phyloP scores from a whole-genome alignment of 2,797 vertebrate species.

The Glossophaga mutica region DNA sequence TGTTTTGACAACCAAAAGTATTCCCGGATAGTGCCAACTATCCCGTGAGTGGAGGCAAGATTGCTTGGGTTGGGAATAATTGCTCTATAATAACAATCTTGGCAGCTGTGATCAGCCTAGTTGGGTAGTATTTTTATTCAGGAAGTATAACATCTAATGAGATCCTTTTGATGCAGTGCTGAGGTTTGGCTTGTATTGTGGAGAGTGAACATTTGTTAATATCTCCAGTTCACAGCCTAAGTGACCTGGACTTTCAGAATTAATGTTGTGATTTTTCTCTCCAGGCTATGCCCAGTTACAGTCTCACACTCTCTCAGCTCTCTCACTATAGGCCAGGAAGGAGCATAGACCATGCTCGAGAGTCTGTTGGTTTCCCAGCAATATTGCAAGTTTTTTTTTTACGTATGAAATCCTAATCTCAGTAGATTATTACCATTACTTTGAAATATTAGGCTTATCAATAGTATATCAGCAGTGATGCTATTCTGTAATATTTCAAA shows the following conservation, averaged over 20 bases:
- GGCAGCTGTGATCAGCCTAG: background rate
- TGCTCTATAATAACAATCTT: background rate
- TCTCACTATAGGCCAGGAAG: background rate
- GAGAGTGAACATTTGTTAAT: background rate
- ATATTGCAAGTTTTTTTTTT: background rate
- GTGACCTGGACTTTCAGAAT: background rate
- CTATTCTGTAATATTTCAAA: slow-evolving; percentile 65
- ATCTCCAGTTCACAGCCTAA: background rate
- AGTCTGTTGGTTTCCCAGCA: background rate
- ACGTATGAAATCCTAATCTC: background rate
- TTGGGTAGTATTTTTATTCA: background rate
- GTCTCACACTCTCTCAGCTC: background rate
- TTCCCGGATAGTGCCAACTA: background rate
- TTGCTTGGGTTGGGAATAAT: background rate
- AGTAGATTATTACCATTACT: slow-evolving; percentile 37
- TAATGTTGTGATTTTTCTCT: background rate
- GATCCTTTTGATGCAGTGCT: background rate
- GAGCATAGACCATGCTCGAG: background rate
- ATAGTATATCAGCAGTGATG: background rate
- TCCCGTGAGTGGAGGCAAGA: background rate
- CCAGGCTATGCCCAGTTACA: background rate
- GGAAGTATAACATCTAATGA: background rate
- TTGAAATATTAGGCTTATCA: slow-evolving; percentile 36
- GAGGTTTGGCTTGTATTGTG: background rate
- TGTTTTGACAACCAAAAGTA: background rate